Base-by-base conservation (phyloP, 2,797 vertebrate genomes). In the Micromesistius poutassou region DNA sequence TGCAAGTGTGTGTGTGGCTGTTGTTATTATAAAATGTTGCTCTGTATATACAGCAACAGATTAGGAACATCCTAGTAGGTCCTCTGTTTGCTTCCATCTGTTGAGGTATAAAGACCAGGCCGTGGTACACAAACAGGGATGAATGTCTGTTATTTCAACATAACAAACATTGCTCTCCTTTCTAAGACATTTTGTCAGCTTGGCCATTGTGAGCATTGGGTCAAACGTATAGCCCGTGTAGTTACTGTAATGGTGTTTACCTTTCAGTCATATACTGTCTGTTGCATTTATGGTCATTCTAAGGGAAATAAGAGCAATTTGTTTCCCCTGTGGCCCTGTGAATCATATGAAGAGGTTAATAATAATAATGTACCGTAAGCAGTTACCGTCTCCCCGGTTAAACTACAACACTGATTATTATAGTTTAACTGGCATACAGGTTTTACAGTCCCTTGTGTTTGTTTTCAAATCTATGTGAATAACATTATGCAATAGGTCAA, bases 11-110 rank as follows among this genome's bases (percentile, higher is more conserved):
- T 33, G 71, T 72, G 71, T 72, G 71, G 35, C 13, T n/a, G 33
- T 2, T 19, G 40, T 30, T 25, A 28, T 30, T 50, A n/a, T 46
- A 8, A 5, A 30, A 71, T 71, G 13, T 71, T 31, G 70, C 70
- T 77, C 40, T 86, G 78, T 78, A 84, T 87, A 78, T 83, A 77
- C 83, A 87, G 76, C 88, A 87, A 84, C 85, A 92, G 93, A 93
- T 94, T 93, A 93, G 81, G 30, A 80, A 73, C 38, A 76, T 85
- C 91, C 87, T 83, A 10, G n/a, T 81, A 80, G 86, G 89, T 92
- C 91, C 87, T 89, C 84, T 55, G 55, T 68, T 77, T 80, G 87
- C 84, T 78, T 87, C 92, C 92, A 91, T 94, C 92, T 93, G 92
- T 90, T 90, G 76, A 77, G 75, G 88, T 82, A 83, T 38, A 66